Percentiles rank a stretch among this genome's conserved stretches.
These are phyloP conservation scores for Hololepta plana DNA, from an alignment of 2,888 invertebrate genomes.

Conservation along the genomic window DNA sequence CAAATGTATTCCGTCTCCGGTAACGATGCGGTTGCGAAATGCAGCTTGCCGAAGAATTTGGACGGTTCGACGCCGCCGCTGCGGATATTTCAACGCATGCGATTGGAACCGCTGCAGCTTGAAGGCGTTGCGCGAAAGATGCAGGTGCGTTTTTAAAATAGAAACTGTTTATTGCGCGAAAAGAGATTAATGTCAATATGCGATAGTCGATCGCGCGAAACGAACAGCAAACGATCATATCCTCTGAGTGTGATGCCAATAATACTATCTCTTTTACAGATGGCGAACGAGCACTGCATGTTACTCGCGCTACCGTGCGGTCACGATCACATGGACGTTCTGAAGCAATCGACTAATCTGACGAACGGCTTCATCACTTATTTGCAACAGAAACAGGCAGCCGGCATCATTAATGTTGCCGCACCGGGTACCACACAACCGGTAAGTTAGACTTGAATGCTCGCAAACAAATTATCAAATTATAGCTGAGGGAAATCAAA, in stretches of 20 bases:
- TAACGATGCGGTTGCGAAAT: slow-evolving; percentile 73
- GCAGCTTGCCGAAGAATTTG: slow-evolving; percentile 69
- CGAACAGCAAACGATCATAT: background rate
- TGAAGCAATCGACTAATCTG: slow-evolving; percentile 82
- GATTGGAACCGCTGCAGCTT: slow-evolving; percentile 86
- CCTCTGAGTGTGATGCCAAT: background rate
- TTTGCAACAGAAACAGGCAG: slow-evolving; percentile 91
- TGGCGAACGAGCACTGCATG: slow-evolving; percentile 92
- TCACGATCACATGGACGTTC: slow-evolving; percentile 80
- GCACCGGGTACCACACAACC: slow-evolving; percentile 73
- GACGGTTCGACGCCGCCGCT: slow-evolving; percentile 74
- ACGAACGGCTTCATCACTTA: slow-evolving; percentile 90
- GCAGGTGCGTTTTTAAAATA: slow-evolving; percentile 45
- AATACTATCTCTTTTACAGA: slow-evolving; percentile 31
- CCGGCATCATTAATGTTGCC: slow-evolving; percentile 93
- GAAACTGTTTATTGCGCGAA: too few species aligned
- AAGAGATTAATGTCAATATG: too few species aligned
- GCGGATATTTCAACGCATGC: slow-evolving; percentile 93
- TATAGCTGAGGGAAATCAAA: slow-evolving; percentile 2
- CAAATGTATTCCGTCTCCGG: slow-evolving; percentile 99
- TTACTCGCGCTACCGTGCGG: slow-evolving; percentile 91
- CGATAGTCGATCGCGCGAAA: too few species aligned
- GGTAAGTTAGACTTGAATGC: slow-evolving; percentile 28
- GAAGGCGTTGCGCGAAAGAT: slow-evolving; percentile 93
- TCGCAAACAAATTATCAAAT: slow-evolving; percentile 4